Evolutionary conservation across 1,140 invertebrate species (phyloP), one percentile per base, ranked within the genome.

Genomic region (Drosophila busckii): DNA sequence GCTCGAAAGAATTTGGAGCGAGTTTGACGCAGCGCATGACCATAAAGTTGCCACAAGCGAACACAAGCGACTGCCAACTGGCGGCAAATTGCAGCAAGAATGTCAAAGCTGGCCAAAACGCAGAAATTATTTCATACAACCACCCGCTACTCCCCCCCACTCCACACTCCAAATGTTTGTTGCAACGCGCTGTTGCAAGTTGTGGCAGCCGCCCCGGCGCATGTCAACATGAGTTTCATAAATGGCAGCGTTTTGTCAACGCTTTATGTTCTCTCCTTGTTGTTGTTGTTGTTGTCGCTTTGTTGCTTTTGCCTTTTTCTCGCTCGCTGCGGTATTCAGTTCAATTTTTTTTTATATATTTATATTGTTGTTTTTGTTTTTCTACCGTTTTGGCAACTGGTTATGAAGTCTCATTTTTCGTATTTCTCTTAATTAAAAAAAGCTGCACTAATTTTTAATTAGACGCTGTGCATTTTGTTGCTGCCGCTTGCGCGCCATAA

Each of bases 191-290:
- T 17, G 2, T 7, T 6, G 2, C 17, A 22, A n/a, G n/a, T n/a
- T 44, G 12, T 44, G 23, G 19, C 5, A 10, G 42, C 44, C 38
- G 73, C 71, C 71, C 34, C 59, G 73, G 75, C 73, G 73, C 75
- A 80, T 80, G 73, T 80, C 73, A 80, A 80, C 73, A 80, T 80
- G 73, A 48, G 75, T 80, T 82, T 82, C 73, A 73, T 82, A 80
- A 80, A 80, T 80, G 73, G 73, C 64, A 71, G 59, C 68, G 68
- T 78, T 78, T 78, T 78, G 73, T 80, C 68, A 80, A 63, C 49
- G 68, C 69, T 41, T 68, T 80, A 69, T 73, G 69, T 82, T 80
- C 73, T 80, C 59, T 41, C 46, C 22, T 34, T 54, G 25, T 53
- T 34, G 37, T 29, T 25, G 29, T 5, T 38, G 49, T 50, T 29